phyloP scores from a whole-genome alignment of 1,140 invertebrate species.

The Drosophila navojoa region DNA sequence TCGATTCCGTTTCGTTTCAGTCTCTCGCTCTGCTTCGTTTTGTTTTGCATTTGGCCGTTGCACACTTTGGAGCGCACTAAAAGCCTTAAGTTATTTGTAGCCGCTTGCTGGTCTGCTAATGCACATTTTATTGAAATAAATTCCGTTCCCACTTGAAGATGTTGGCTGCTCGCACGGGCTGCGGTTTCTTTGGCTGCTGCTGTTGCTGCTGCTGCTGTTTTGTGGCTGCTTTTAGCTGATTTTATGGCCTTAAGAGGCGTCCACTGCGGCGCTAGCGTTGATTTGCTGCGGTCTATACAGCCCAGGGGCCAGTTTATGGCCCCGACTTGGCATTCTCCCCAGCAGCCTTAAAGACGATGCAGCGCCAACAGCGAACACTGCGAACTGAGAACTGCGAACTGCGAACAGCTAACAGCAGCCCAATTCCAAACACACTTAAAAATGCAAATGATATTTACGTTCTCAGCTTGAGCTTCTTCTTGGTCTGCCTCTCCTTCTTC shows the following conservation, averaged over 20 bases:
- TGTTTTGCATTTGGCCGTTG: constrained; percentile 57
- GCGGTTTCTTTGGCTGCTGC: constrained; percentile 60
- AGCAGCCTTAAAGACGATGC: constrained; percentile 55
- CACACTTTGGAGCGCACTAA: constrained; percentile 58
- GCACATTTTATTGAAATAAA: constrained; percentile 83
- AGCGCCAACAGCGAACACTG: constrained; percentile 5
- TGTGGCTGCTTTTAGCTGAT: constrained; percentile 81
- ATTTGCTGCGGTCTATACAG: constrained; percentile 73
- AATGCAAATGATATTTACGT: constrained; percentile 82
- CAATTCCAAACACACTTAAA: constrained; percentile 65
- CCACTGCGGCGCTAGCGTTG: constrained; percentile 62
- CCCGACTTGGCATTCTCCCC: constrained; percentile 23
- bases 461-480: constrained; percentile 30
- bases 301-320: constrained; percentile 76
- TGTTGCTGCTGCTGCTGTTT: constrained; percentile 38
- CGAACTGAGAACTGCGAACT: constrained; percentile 6
- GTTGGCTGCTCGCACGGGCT: constrained; percentile 21
- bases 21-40: constrained; percentile 47
- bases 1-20: constrained; percentile 24
- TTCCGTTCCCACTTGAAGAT: constrained; percentile 63
- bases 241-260: constrained; percentile 75
- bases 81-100: constrained; percentile 81
- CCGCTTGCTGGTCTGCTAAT: constrained; percentile 63
- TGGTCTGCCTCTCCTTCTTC: background rate
- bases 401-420: constrained; percentile 8